Conservation (phyloP, 2,113 vertebrate species). For the Bungarus multicinctus region DNA sequence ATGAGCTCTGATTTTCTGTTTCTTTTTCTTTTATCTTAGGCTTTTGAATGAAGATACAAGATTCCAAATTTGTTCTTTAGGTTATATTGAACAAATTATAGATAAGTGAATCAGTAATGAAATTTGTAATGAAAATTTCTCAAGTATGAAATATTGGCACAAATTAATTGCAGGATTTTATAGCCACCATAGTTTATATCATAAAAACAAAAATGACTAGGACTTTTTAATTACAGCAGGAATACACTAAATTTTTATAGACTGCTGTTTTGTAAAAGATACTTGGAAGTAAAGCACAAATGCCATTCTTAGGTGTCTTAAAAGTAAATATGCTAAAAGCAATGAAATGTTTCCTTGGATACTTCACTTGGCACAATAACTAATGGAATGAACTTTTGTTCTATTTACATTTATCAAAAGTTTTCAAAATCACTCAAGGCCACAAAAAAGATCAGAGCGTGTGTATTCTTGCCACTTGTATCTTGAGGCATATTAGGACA, state of each 20-base stretch:
- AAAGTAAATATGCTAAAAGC: conserved; percentile 73
- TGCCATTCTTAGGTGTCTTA: conserved; percentile 64
- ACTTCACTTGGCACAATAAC: conserved; percentile 68
- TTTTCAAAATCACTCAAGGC: conserved; percentile 54
- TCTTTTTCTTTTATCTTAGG: conserved; percentile 48
- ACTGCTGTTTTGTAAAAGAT: conserved; percentile 81
- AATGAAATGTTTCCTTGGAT: conserved; percentile 70
- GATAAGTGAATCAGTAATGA: conserved; percentile 84
- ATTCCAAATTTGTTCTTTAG: conserved; percentile 80
- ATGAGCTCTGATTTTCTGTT: neutral
- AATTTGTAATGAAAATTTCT: conserved; percentile 83
- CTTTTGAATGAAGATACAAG: conserved; percentile 75
- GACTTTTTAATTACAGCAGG: conserved; percentile 80
- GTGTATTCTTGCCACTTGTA: neutral
- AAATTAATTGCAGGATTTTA: conserved; percentile 80
- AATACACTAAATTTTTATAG: conserved; percentile 82
- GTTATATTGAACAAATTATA: conserved; percentile 80
- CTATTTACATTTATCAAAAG: conserved; percentile 50
- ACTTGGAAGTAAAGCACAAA: conserved; percentile 70
- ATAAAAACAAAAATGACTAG: conserved; percentile 79
- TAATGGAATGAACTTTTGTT: conserved; percentile 68
- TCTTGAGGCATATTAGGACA: neutral
- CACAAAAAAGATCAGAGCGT: conserved; percentile 36
- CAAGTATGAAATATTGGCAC: conserved; percentile 80
- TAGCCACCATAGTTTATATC: conserved; percentile 80